Evolutionary conservation across 2,797 vertebrate species (phyloP).

Genomic region (Linurgus olivaceus): DNA sequence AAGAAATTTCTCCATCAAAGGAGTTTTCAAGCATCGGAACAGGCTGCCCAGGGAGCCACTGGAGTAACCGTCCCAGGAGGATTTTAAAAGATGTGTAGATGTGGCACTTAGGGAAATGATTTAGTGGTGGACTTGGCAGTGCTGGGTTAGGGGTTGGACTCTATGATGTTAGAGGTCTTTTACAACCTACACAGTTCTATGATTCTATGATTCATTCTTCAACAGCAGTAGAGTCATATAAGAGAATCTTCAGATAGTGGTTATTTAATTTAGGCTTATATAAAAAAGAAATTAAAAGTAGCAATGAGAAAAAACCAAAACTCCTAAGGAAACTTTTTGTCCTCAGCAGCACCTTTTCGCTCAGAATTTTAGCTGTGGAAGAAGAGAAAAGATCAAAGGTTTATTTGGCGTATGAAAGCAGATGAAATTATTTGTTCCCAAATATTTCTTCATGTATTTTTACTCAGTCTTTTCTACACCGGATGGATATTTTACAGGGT

Average conservation of each 20-base stretch:
- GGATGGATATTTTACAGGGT: not conserved
- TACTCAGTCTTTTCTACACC: not conserved
- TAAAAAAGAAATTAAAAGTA: slow-evolving; percentile 34
- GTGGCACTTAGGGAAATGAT: not conserved
- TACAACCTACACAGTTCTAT: not conserved
- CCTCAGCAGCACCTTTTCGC: not conserved
- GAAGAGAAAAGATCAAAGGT: not conserved
- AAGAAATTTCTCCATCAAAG: not conserved
- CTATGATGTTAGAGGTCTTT: not conserved
- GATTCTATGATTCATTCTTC: not conserved
- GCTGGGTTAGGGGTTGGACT: not conserved
- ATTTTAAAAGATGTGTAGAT: not conserved
- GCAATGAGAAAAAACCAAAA: not conserved
- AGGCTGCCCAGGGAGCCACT: not conserved
- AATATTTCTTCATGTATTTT: not conserved
- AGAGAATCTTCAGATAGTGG: not conserved
- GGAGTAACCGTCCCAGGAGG: not conserved
- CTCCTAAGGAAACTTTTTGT: not conserved
- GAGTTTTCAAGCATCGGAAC: not conserved
- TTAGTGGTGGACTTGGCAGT: not conserved
- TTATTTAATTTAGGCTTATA: not conserved
- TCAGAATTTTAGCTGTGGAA: not conserved
- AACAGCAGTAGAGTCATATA: not conserved
- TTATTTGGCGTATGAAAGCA: not conserved
- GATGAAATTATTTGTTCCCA: not conserved